These are phyloP conservation scores for Oscheius sp. DNA, from an alignment of 2,888 invertebrate species.

Conservation along the genomic window DNA sequence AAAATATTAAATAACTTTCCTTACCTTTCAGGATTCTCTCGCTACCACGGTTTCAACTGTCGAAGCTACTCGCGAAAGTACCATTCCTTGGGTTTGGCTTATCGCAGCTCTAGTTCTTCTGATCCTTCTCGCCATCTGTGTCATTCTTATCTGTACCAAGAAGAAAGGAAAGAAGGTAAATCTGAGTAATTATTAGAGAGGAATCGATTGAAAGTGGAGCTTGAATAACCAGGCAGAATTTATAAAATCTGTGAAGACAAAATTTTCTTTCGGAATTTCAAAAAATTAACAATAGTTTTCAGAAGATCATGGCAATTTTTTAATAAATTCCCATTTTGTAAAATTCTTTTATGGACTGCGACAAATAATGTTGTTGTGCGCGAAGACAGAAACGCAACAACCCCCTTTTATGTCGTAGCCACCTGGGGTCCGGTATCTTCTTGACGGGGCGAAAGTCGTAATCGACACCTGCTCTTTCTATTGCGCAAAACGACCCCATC, in stretches of 20 bases:
- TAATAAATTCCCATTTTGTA: too few relatives aligned
- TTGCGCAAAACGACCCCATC: constrained; percentile 19
- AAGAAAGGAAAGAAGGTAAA: constrained; percentile 70
- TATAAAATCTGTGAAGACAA: too few relatives aligned
- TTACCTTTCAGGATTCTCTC: constrained; percentile 22
- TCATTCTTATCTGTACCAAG: constrained; percentile 46
- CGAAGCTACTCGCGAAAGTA: constrained; percentile 70
- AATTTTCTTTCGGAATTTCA: too few relatives aligned
- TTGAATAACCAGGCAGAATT: too few relatives aligned
- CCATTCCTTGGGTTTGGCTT: constrained; percentile 80
- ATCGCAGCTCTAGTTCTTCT: constrained; percentile 83
- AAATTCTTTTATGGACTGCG: too few relatives aligned
- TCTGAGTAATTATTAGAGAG: too few relatives aligned
- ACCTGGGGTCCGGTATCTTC: not conserved
- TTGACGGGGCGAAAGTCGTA: constrained; percentile 16
- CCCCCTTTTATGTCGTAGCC: not conserved
- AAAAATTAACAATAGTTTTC: too few relatives aligned
- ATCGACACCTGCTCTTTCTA: constrained; percentile 19
- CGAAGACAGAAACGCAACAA: constrained; percentile 21
- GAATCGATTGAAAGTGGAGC: too few relatives aligned
- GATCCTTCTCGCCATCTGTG: constrained; percentile 83
- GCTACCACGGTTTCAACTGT: constrained; percentile 46
- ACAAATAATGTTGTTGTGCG: too few relatives aligned
- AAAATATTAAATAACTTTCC: too few relatives aligned
- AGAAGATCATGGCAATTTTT: too few relatives aligned